Base-by-base conservation (phyloP, 2,113 vertebrate species). In the Desmodus rotundus region DNA sequence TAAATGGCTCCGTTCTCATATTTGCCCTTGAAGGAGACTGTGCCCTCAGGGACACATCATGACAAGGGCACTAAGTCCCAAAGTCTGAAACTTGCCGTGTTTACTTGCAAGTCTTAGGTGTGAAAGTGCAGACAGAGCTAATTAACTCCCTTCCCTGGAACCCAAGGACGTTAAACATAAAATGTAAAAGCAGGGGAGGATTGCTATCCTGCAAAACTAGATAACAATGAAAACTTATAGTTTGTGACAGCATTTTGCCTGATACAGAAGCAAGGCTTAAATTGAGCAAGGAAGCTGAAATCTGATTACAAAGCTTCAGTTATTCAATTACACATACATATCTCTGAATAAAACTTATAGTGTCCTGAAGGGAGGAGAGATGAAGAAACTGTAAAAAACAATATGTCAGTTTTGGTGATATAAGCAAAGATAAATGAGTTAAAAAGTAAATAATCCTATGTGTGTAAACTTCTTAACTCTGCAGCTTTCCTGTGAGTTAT, bases 161-260 rank as follows among this genome's bases (percentile, higher is more conserved):
- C 28, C 22, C 5, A 72, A 1, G 26, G 28, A 14, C 87, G 11
- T 70, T 72, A 43, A 93, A 78, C 89, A 87, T 45, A 82, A 82
- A 82, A 19, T 47, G 20, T 56, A 19, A 72, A 92, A 73, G 14
- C 28, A 68, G 9, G 16, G 28, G 78, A 86, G 5, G 7, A 65
- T 87, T 87, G 52, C 28, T 4, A 74, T n/a, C 16, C 24, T 89
- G 45, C 61, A 76, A 89, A 89, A 92, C 28, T 70, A 80, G 9
- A 63, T 43, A 73, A 68, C 31, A 67, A 63, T 17, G 31, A 6
- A 90, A 93, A 87, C 10, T 45, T 73, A 88, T 1, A 41, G 26
- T 52, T 93, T 67, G 22, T 94, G 86, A 87, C 45, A 97, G 52
- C 43, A n/a, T 38, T 91, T 94, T 87, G 4, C 50, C 56, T 83